Conservation (phyloP, 2,888 invertebrate species). For the Chalcosyrphus nemorum region DNA sequence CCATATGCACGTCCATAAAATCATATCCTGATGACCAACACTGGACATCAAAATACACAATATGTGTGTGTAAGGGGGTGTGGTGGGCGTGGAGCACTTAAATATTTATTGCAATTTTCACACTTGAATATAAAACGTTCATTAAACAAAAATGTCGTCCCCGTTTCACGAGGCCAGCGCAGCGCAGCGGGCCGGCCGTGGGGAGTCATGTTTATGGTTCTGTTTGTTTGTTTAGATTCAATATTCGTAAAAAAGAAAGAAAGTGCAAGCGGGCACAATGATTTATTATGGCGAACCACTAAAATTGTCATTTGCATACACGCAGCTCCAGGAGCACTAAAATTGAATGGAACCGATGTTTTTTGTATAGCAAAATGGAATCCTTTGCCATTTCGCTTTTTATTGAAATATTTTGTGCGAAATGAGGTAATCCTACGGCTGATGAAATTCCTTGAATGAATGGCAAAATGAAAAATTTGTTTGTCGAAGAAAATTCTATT, state of each 20-base stretch:
- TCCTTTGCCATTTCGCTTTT: constrained; percentile 39
- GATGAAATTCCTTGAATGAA: constrained; percentile 40
- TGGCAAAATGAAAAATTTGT: constrained; percentile 21
- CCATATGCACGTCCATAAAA: constrained; percentile 20
- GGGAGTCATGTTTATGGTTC: constrained; percentile 37
- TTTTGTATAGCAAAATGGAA: not conserved
- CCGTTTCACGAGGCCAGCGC: constrained; percentile 2
- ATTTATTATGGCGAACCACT: constrained; percentile 41
- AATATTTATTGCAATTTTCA: constrained; percentile 72
- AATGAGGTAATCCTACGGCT: constrained; percentile 52
- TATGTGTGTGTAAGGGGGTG: not conserved
- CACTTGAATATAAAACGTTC: constrained; percentile 73
- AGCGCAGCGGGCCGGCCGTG: not conserved
- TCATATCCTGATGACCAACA: constrained; percentile 42
- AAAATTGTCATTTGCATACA: constrained; percentile 51
- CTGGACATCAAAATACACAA: not conserved
- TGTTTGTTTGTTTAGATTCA: constrained; percentile 60
- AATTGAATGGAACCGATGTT: constrained; percentile 26
- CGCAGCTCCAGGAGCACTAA: constrained; percentile 1
- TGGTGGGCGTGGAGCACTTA: constrained; percentile 48
- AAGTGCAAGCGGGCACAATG: constrained; percentile 17
- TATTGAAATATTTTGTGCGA: constrained; percentile 45
- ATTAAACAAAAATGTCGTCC: constrained; percentile 69
- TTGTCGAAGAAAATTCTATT: constrained; percentile 21
- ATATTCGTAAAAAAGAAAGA: constrained; percentile 47